Conservation (phyloP, 2,888 invertebrate species). For the Cryptophagus acutangulus region DNA sequence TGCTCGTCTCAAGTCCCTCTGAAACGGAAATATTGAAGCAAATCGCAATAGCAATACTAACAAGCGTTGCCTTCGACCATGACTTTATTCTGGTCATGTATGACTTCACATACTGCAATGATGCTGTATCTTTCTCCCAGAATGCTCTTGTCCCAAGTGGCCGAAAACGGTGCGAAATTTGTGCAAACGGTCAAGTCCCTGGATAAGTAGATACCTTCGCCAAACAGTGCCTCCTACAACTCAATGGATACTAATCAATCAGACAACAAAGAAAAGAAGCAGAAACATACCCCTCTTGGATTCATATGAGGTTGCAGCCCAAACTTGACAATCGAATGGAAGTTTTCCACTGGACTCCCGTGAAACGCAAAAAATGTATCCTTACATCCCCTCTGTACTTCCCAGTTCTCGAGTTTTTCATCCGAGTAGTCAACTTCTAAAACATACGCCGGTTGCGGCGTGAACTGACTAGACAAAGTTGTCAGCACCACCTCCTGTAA, state of each 20-base stretch:
- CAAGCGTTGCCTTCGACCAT: constrained; percentile 48
- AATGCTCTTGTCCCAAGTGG: constrained; percentile 70
- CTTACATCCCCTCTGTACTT: constrained; percentile 52
- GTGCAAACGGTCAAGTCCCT: constrained; percentile 69
- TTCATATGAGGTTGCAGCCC: constrained; percentile 70
- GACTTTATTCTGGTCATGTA: constrained; percentile 63
- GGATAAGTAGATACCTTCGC: constrained; percentile 71
- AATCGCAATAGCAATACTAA: not conserved
- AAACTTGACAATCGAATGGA: constrained; percentile 73
- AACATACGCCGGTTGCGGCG: constrained; percentile 57
- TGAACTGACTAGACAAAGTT: too few relatives aligned
- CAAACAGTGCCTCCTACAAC: constrained; percentile 59
- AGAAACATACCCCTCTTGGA: constrained; percentile 25
- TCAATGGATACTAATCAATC: constrained; percentile 8
- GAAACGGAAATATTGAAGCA: too few relatives aligned
- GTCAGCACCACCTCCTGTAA: too few relatives aligned
- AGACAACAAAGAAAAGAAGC: constrained; percentile 7
- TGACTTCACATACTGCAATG: constrained; percentile 75
- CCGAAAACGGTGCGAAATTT: constrained; percentile 67
- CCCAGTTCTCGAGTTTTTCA: constrained; percentile 54
- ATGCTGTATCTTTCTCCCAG: constrained; percentile 73
- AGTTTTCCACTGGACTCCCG: constrained; percentile 75
- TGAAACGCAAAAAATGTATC: constrained; percentile 66
- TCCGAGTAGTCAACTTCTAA: constrained; percentile 62
- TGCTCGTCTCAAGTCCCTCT: too few relatives aligned